Evolutionary conservation across 2,888 invertebrate genomes (phyloP), one percentile per base, ranked within the genome.

Genomic region (Lepidochitona cinerea): DNA sequence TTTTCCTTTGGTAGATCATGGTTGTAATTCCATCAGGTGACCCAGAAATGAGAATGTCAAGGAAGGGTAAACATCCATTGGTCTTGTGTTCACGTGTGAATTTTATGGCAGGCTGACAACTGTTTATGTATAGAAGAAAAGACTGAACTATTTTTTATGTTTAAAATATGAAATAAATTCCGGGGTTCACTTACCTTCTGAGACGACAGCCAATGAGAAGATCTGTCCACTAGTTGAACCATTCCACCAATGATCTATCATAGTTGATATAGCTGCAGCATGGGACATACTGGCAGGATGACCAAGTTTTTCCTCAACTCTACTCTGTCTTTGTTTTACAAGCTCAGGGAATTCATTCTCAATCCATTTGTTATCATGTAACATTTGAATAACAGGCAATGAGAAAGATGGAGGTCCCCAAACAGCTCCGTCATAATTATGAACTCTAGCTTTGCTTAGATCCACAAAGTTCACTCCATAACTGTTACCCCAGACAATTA

Each of bases 351-450:
- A 88, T 23, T 90, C 89, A 49, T 77, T 79, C 14, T 83, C 82
- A 41, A 89, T 71, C 90, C 90, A 90, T 52, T 84, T 84, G 53
- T 83, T 83, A 75, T 90, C 89, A 73, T 87, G 85, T 18, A 88
- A 79, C 86, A 88, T 86, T 72, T 88, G 87, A 49, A 77, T 73
- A 12, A 83, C 85, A 5, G 88, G 81, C 23, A 87, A 78, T 5
- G 89, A 88, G 79, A 84, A 90, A 36, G 83, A 84, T 0, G 86
- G 83, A 23, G 90, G 90, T 12, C 90, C 90, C 81, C 85, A 83
- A 64, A 90, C 84, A 0, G 90, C 87, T 1, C 90, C 89, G 73
- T 89, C 89, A 72, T 87, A 88, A 18, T 82, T 78, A 75, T 88
- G 87, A 12, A 90, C 89, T 12, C 87, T 78, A 26, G 66, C 37